phyloP scores from a whole-genome alignment of 2,888 invertebrate species.

The Spialia ferax region DNA sequence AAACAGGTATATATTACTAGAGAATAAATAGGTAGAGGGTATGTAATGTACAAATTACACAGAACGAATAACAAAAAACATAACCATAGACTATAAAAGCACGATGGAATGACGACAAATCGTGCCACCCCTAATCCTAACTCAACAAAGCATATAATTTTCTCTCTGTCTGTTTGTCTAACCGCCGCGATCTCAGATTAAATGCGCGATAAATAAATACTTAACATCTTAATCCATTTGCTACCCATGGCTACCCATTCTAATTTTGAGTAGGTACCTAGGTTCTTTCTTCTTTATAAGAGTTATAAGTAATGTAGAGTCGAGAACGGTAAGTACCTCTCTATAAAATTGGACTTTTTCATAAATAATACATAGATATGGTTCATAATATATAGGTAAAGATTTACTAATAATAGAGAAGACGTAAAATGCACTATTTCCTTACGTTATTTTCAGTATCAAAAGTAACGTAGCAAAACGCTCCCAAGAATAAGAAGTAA shows the following conservation, averaged over 20 bases:
- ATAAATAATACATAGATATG: too few relatives aligned
- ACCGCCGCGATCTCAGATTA: constrained; percentile 73
- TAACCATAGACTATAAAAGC: constrained; percentile 11
- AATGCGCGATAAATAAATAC: constrained; percentile 80
- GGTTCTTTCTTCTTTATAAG: too few relatives aligned
- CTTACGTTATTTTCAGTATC: constrained; percentile 49
- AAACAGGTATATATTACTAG: too few relatives aligned
- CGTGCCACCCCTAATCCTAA: constrained; percentile 43
- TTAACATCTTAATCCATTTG: constrained; percentile 80
- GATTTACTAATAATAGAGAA: constrained; percentile 8
- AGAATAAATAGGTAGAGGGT: too few relatives aligned
- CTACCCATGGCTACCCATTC: constrained; percentile 57
- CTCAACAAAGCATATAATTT: constrained; percentile 78
- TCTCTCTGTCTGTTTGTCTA: constrained; percentile 73
- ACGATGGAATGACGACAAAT: constrained; percentile 31
- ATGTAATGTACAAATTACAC: too few relatives aligned
- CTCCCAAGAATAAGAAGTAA: constrained; percentile 83
- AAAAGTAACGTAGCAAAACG: constrained; percentile 51
- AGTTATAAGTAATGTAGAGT: too few relatives aligned
- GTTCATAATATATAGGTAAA: too few relatives aligned
- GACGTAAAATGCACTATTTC: constrained; percentile 43
- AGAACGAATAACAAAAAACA: neutral
- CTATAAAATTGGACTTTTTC: too few relatives aligned
- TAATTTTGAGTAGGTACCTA: too few relatives aligned
- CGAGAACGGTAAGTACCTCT: too few relatives aligned